Percentiles rank a stretch among this genome's conserved stretches.
These are phyloP conservation scores for Cephus rjabovi DNA, from an alignment of 2,888 invertebrate genomes.

Conservation along the genomic window DNA sequence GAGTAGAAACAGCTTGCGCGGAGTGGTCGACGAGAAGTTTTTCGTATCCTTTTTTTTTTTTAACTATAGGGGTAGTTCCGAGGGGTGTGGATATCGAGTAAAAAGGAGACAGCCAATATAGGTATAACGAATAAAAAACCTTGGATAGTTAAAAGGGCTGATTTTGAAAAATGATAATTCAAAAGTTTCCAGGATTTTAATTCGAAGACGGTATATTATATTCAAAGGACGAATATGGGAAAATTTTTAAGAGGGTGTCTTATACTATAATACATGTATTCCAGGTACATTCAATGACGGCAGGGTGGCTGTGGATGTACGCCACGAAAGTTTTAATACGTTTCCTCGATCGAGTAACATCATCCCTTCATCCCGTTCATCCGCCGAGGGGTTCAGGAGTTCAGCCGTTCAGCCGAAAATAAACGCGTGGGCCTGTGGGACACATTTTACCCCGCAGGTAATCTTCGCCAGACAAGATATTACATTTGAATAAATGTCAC, in stretches of 20 bases:
- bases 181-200: not conserved
- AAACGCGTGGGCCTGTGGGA: constrained; percentile 51
- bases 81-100: not conserved
- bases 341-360: not conserved
- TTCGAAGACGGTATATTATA: not conserved
- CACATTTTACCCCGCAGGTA: constrained; percentile 59
- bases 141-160: not conserved
- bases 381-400: not conserved
- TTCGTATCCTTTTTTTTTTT: constrained; percentile 25
- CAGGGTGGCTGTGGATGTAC: not conserved
- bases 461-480: constrained; percentile 65
- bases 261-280: not conserved
- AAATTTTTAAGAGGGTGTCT: not conserved
- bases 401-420: constrained; percentile 9
- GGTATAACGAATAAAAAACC: not conserved
- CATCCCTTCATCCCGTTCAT: not conserved
- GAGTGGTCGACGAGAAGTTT: constrained; percentile 60
- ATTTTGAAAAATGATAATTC: not conserved
- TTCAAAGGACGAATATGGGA: not conserved
- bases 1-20: constrained; percentile 62
- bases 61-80: not conserved
- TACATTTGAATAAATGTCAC: constrained; percentile 67
- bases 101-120: not conserved
- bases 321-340: constrained; percentile 15
- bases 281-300: not conserved